phyloP scores from a whole-genome alignment of 2,113 vertebrate species.

The Pelvicachromis taeniatus region DNA sequence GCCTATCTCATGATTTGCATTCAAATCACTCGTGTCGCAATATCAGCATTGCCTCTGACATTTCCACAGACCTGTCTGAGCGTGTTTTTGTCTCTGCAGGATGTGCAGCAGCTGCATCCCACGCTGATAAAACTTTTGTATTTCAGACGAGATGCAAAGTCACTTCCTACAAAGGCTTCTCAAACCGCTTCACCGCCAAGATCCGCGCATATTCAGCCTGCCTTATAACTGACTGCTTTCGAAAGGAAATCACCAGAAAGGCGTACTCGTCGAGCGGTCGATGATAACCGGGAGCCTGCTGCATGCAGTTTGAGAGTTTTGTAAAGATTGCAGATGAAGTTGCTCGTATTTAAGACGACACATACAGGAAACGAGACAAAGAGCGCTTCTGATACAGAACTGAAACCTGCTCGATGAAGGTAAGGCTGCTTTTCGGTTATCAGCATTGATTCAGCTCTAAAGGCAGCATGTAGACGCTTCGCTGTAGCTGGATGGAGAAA shows the following conservation, averaged over 20 bases:
- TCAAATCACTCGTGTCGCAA: background rate
- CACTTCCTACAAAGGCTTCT: slow-evolving; percentile 38
- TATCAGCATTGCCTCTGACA: background rate
- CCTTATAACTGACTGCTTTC: background rate
- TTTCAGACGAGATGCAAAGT: slow-evolving; percentile 30
- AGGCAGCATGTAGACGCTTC: background rate
- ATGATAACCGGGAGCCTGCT: background rate
- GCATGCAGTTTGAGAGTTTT: background rate
- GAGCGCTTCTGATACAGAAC: background rate
- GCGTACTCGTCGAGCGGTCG: background rate
- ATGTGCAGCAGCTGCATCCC: slow-evolving; percentile 47
- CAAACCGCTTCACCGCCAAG: background rate
- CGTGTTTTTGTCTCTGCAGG: slow-evolving; percentile 21
- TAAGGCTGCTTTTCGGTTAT: background rate
- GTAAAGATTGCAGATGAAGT: background rate
- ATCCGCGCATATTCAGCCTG: background rate
- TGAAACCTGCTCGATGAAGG: slow-evolving; percentile 44
- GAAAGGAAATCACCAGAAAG: background rate
- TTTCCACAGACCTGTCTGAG: background rate
- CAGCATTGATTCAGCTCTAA: background rate
- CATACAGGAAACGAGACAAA: slow-evolving; percentile 50
- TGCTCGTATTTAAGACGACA: background rate
- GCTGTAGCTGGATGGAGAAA: background rate
- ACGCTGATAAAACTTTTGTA: slow-evolving; percentile 4
- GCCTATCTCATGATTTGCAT: background rate